Conservation (phyloP, 2,797 vertebrate genomes). For the Cynodonichthys magdalenae region DNA sequence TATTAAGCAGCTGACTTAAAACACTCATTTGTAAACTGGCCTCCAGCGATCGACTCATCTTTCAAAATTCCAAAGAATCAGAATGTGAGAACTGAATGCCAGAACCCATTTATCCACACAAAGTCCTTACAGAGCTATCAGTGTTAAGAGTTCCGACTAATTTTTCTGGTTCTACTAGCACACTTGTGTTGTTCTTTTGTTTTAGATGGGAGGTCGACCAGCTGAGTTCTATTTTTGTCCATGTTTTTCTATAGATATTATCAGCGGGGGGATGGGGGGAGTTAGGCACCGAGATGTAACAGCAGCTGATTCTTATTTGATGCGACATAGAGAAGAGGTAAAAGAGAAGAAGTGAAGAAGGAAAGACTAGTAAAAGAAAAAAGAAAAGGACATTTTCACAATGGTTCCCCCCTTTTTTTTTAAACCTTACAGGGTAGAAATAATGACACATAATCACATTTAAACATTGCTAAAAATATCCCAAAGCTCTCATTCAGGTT, state of each 20-base stretch:
- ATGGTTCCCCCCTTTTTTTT: constrained; percentile 1
- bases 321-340: constrained; percentile 33
- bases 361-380: constrained; percentile 11
- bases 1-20: not conserved
- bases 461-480: constrained; percentile 21
- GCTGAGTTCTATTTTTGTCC: constrained; percentile 26
- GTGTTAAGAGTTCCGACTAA: not conserved
- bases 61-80: constrained; percentile 1
- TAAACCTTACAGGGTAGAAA: constrained; percentile 11
- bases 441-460: constrained; percentile 12
- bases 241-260: constrained; percentile 35
- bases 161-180: not conserved
- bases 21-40: not conserved
- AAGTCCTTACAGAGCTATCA: constrained; percentile 5
- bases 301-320: constrained; percentile 29
- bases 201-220: constrained; percentile 18
- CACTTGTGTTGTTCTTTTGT: constrained; percentile 11
- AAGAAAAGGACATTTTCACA: constrained; percentile 9
- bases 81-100: not conserved
- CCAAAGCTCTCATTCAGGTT: constrained; percentile 32
- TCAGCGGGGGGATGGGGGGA: constrained; percentile 25
- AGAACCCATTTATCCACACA: not conserved
- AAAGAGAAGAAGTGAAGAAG: not conserved
- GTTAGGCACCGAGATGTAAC: constrained; percentile 42
- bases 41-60: not conserved